phyloP scores from a whole-genome alignment of 2,888 invertebrate species.

The Coelopa pilipes region DNA sequence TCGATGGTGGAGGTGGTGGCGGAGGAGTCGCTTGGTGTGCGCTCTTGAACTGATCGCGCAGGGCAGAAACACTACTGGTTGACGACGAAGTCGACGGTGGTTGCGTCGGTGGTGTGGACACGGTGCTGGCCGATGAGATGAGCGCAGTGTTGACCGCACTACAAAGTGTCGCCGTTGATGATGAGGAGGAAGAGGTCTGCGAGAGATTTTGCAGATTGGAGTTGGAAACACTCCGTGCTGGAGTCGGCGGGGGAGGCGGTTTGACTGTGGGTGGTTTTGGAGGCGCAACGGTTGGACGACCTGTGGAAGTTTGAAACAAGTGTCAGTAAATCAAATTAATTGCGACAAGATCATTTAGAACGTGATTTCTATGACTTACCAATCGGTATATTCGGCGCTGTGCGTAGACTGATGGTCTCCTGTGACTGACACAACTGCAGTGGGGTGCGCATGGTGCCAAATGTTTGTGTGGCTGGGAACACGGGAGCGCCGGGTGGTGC shows the following conservation, averaged over 20 bases:
- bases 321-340: slow-evolving; percentile 27
- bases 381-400: slow-evolving; percentile 64
- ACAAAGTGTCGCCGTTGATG: slow-evolving; percentile 45
- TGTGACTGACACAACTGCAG: slow-evolving; percentile 59
- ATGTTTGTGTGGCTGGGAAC: slow-evolving; percentile 63
- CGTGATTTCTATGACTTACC: slow-evolving; percentile 50
- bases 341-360: neutral
- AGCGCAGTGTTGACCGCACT: slow-evolving; percentile 57
- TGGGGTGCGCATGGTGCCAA: slow-evolving; percentile 65
- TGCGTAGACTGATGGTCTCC: slow-evolving; percentile 60
- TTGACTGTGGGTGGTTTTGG: slow-evolving; percentile 63
- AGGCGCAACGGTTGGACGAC: slow-evolving; percentile 64
- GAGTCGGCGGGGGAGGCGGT: slow-evolving; percentile 67
- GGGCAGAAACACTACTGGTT: slow-evolving; percentile 60
- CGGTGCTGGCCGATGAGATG: slow-evolving; percentile 50
- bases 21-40: slow-evolving; percentile 52
- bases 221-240: slow-evolving; percentile 65
- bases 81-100: slow-evolving; percentile 57
- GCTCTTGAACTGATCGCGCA: slow-evolving; percentile 64
- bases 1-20: slow-evolving; percentile 50
- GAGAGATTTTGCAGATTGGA: slow-evolving; percentile 62
- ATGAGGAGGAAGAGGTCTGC: slow-evolving; percentile 39
- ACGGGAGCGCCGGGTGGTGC: slow-evolving; percentile 57
- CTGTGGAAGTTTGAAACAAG: slow-evolving; percentile 46
- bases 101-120: slow-evolving; percentile 50